These are phyloP conservation scores for Lepisosteus oculatus DNA, from an alignment of 2,113 vertebrate genomes.

Conservation along the genomic window DNA sequence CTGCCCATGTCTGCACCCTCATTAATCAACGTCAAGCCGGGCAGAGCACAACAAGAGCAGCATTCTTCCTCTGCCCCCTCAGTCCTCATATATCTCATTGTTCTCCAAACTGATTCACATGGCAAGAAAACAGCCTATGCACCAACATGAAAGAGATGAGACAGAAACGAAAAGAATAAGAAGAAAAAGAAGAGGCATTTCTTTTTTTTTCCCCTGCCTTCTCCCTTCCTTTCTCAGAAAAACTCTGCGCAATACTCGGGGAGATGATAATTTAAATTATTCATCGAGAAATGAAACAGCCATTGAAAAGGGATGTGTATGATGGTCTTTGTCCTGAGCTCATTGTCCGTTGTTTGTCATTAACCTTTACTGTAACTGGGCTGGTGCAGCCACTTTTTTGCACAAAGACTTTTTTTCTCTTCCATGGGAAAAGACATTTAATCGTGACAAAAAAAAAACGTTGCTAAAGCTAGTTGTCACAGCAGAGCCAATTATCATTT, in stretches of 20 bases:
- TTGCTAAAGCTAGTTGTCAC: constrained; percentile 62
- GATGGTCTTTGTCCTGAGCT: constrained; percentile 82
- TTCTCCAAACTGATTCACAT: constrained; percentile 84
- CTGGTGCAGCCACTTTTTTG: constrained; percentile 60
- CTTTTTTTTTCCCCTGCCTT: constrained; percentile 46
- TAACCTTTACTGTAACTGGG: constrained; percentile 86
- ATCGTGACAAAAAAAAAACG: constrained; percentile 58
- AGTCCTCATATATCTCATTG: constrained; percentile 84
- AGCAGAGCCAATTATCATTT: constrained; percentile 60
- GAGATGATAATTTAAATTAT: constrained; percentile 87
- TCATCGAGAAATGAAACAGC: constrained; percentile 87
- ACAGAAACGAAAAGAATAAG: constrained; percentile 77
- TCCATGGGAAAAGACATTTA: constrained; percentile 81
- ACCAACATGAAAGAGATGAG: constrained; percentile 89
- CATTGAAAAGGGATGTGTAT: constrained; percentile 81
- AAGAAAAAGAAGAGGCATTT: constrained; percentile 71
- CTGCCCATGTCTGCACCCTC: constrained; percentile 82
- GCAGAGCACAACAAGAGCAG: constrained; percentile 77
- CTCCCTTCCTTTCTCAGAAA: constrained; percentile 61
- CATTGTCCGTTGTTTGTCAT: constrained; percentile 85
- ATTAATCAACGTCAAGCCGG: constrained; percentile 87
- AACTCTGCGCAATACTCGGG: constrained; percentile 71
- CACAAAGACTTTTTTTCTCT: constrained; percentile 67
- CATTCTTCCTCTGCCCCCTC: constrained; percentile 80
- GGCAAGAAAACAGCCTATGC: constrained; percentile 75